phyloP scores from a whole-genome alignment of 1,140 invertebrate genomes.

The Drosophila tsacasi region DNA sequence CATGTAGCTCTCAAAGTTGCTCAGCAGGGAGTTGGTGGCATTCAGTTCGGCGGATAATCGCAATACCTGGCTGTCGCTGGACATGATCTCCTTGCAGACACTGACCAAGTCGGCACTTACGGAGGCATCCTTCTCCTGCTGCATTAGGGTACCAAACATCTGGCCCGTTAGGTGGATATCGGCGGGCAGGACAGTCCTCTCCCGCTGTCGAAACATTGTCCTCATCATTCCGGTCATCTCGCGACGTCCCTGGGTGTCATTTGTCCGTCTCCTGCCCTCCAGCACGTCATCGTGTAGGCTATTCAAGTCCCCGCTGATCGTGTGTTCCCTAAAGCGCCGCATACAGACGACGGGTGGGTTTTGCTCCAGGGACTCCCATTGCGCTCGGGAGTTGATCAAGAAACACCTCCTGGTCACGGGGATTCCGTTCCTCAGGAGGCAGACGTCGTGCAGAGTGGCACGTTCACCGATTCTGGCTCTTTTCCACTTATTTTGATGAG shows the following conservation, averaged over 20 bases:
- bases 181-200: conserved; percentile 58
- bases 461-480: conserved; percentile 51
- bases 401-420: conserved; percentile 66
- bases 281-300: conserved; percentile 65
- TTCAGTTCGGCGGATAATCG: conserved; percentile 67
- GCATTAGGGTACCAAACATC: conserved; percentile 55
- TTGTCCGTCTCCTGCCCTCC: conserved; percentile 42
- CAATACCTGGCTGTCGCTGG: conserved; percentile 53
- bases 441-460: conserved; percentile 61
- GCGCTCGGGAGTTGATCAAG: conserved; percentile 15
- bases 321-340: conserved; percentile 45
- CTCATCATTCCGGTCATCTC: conserved; percentile 42
- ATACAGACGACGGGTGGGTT: conserved; percentile 49
- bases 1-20: conserved; percentile 72
- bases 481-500: conserved; percentile 70
- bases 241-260: conserved; percentile 44
- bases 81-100: conserved; percentile 75
- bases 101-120: conserved; percentile 61
- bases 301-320: conserved; percentile 63
- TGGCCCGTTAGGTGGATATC: conserved; percentile 72
- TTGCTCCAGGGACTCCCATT: conserved; percentile 57
- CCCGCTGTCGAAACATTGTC: conserved; percentile 44
- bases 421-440: conserved; percentile 63
- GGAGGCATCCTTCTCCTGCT: conserved; percentile 52
- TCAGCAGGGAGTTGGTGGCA: conserved; percentile 68